Base-by-base conservation (phyloP, 1,140 invertebrate species). In the Penaeus indicus region DNA sequence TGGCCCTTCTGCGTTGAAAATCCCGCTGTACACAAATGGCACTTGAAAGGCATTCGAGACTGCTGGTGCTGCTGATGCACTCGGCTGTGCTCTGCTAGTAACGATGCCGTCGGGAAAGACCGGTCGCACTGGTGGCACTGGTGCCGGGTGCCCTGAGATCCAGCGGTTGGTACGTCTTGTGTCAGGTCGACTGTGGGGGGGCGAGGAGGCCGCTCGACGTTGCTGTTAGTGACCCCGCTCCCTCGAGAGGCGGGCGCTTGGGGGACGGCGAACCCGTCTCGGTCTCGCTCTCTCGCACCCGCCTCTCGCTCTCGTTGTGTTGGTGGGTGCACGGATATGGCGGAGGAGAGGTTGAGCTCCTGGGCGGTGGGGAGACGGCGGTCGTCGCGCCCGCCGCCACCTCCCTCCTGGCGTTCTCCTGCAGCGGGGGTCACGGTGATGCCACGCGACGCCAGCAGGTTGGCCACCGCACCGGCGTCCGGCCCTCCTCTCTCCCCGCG, bases 391-490 rank as follows among this genome's bases (percentile, higher is more conserved):
- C 89, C 89, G 18, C 89, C 81, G 42, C 38, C 67, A 61, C 81
- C 77, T 42, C 86, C 89, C 18, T 89, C 88, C 69, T 91, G 86
- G 19, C 89, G 89, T 54, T 89, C 93, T 91, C 64, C 87, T 72
- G 93, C 92, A 16, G 93, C 94, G 47, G 95, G 95, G 84, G 96
- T 96, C 0, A 96, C 95, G 47, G 95, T 96, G 84, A 96, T 96
- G 27, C 96, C 96, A 90, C 96, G 92, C 21, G 95, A 95, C 18
- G 95, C 96, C 69, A 96, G 92, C 62, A 96, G 95, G 92, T 95
- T 96, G 1, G 96, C 95, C 90, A 96, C 96, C 2, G 95, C 95
- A 85, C 95, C 95, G 10, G 95, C 95, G 91, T 96, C 95, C 21
- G 88, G 83, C 8, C 90, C 90, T 61, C 94, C 94, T 90, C 95